Evolutionary conservation across 2,797 vertebrate species (phyloP).

Genomic region (Sternotherus odoratus): DNA sequence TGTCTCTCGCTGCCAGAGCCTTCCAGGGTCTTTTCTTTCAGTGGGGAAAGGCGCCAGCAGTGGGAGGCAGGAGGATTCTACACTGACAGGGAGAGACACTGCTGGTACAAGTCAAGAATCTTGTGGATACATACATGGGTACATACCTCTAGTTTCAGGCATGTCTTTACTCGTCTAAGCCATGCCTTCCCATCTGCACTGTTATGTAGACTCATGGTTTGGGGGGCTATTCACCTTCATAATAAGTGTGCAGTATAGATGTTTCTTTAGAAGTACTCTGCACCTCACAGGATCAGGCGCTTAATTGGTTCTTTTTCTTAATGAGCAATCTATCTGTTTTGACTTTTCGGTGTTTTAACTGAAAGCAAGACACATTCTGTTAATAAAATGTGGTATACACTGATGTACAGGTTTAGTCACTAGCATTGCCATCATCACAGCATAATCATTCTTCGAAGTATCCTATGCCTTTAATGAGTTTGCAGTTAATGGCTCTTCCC

Average conservation of each 20-base stretch:
- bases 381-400: background rate
- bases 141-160: background rate
- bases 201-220: background rate
- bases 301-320: background rate
- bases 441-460: conserved; percentile 23
- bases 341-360: background rate
- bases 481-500: conserved; percentile 51
- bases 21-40: background rate
- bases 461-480: conserved; percentile 23
- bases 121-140: background rate
- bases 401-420: background rate
- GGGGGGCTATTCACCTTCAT: background rate
- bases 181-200: background rate
- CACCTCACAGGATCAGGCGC: too few relatives aligned
- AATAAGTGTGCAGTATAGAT: background rate
- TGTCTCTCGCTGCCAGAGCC: background rate
- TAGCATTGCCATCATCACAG: conserved; percentile 2
- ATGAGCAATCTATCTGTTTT: background rate
- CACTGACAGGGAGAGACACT: background rate
- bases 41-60: background rate
- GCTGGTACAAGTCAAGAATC: background rate
- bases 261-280: background rate
- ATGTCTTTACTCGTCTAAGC: background rate
- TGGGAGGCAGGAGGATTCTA: background rate
- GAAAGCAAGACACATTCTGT: background rate